Evolutionary conservation across 2,113 vertebrate species (phyloP).

Genomic region (Anarrhichthys ocellatus): DNA sequence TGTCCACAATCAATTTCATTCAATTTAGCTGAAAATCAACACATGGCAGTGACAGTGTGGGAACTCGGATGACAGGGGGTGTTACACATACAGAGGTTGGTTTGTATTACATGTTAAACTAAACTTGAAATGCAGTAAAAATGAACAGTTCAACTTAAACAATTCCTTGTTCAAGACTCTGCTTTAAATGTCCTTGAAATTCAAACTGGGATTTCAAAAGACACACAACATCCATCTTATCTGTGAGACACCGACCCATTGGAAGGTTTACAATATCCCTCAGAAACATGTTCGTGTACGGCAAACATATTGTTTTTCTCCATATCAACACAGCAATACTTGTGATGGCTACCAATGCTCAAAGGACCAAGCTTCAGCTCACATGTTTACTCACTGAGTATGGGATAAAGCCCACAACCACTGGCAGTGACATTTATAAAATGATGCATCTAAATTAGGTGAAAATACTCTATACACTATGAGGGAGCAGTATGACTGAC

Average conservation of each 20-base stretch:
- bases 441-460: slow-evolving; percentile 56
- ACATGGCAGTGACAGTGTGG: slow-evolving; percentile 45
- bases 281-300: slow-evolving; percentile 6
- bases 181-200: slow-evolving; percentile 30
- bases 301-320: not conserved
- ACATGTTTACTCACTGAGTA: slow-evolving; percentile 60
- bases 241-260: slow-evolving; percentile 5
- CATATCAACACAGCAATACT: slow-evolving; percentile 19
- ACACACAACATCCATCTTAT: slow-evolving; percentile 33
- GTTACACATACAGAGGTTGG: slow-evolving; percentile 6
- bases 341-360: slow-evolving; percentile 29
- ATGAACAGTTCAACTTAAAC: slow-evolving; percentile 20
- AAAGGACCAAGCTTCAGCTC: slow-evolving; percentile 47
- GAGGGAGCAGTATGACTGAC: slow-evolving; percentile 42
- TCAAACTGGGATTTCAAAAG: slow-evolving; percentile 29
- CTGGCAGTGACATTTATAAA: slow-evolving; percentile 59
- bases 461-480: slow-evolving; percentile 28
- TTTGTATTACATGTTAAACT: slow-evolving; percentile 1
- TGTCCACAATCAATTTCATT: slow-evolving; percentile 63
- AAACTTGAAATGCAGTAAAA: slow-evolving; percentile 3
- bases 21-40: slow-evolving; percentile 73
- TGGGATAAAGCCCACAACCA: slow-evolving; percentile 54
- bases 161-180: slow-evolving; percentile 9
- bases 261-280: slow-evolving; percentile 1
- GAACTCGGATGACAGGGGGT: slow-evolving; percentile 31